Conservation (phyloP, 2,113 vertebrate genomes). For the Sebastes schlegelii region DNA sequence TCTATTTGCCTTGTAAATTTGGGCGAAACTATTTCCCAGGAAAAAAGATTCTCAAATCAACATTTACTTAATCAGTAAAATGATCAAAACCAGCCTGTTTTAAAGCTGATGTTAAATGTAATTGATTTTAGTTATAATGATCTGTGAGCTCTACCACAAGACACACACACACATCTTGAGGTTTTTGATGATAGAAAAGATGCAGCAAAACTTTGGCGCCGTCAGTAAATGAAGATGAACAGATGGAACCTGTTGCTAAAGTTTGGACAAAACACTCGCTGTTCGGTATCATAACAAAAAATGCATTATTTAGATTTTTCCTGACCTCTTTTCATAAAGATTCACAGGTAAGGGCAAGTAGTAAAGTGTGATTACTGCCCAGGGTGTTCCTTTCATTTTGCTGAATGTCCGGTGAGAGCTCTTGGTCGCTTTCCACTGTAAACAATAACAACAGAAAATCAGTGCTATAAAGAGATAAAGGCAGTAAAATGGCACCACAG, state of each 20-base stretch:
- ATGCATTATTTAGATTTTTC: background rate
- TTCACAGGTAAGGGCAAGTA: background rate
- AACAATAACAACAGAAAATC: slow-evolving; percentile 32
- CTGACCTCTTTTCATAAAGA: background rate
- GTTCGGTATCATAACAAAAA: background rate
- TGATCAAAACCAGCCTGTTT: background rate
- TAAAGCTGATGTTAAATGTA: background rate
- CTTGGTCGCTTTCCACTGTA: background rate
- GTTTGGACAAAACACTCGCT: background rate
- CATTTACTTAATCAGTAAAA: background rate
- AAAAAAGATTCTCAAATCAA: background rate
- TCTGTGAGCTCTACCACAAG: background rate
- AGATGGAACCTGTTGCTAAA: background rate
- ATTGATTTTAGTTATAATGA: background rate
- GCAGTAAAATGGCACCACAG: background rate
- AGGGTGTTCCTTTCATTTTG: slow-evolving; percentile 22
- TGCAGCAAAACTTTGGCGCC: background rate
- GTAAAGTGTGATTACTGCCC: background rate
- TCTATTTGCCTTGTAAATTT: background rate
- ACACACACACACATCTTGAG: background rate
- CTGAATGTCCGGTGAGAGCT: slow-evolving; percentile 13
- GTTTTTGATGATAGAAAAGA: background rate
- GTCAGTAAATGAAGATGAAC: background rate
- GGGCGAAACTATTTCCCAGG: background rate
- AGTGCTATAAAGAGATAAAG: slow-evolving; percentile 1